These are phyloP conservation scores for Sebastes iracundus DNA, from an alignment of 2,797 vertebrate species.

Conservation along the genomic window DNA sequence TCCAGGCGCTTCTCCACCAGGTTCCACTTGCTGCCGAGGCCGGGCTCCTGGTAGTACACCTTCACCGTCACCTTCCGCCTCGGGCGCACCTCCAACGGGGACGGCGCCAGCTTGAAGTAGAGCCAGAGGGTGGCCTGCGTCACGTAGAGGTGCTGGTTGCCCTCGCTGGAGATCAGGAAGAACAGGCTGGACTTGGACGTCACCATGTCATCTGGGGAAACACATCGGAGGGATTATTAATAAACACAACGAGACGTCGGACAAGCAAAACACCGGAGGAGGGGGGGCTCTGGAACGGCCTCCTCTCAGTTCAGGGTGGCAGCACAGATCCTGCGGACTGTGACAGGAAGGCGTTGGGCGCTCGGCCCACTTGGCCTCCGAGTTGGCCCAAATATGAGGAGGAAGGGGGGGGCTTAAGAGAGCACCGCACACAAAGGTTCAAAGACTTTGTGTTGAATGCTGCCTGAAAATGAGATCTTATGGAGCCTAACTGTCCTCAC, in stretches of 20 bases:
- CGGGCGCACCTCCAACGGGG: constrained; percentile 79
- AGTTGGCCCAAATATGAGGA: constrained; percentile 51
- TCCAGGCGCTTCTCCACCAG: constrained; percentile 95
- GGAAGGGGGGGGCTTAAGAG: constrained; percentile 32
- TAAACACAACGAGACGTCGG: neutral
- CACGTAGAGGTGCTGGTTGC: constrained; percentile 94
- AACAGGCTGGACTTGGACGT: constrained; percentile 93
- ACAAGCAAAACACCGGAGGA: neutral
- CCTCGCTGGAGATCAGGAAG: constrained; percentile 96
- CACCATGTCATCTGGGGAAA: constrained; percentile 87
- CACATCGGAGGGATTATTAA: neutral
- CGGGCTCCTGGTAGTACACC: constrained; percentile 93
- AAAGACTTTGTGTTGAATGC: constrained; percentile 60
- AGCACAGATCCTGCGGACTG: constrained; percentile 38
- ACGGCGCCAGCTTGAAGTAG: constrained; percentile 91
- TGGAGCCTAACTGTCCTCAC: constrained; percentile 48
- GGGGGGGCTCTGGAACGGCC: neutral
- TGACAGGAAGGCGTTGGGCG: constrained; percentile 51
- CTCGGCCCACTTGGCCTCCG: constrained; percentile 58
- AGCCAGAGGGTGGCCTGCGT: constrained; percentile 96
- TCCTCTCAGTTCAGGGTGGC: constrained; percentile 28
- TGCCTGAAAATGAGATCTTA: constrained; percentile 53
- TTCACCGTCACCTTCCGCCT: constrained; percentile 92
- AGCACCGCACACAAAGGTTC: constrained; percentile 51
- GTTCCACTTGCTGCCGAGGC: constrained; percentile 87